These are phyloP conservation scores for Sinosuthora webbiana DNA, from an alignment of 2,113 vertebrate species.

Conservation along the genomic window DNA sequence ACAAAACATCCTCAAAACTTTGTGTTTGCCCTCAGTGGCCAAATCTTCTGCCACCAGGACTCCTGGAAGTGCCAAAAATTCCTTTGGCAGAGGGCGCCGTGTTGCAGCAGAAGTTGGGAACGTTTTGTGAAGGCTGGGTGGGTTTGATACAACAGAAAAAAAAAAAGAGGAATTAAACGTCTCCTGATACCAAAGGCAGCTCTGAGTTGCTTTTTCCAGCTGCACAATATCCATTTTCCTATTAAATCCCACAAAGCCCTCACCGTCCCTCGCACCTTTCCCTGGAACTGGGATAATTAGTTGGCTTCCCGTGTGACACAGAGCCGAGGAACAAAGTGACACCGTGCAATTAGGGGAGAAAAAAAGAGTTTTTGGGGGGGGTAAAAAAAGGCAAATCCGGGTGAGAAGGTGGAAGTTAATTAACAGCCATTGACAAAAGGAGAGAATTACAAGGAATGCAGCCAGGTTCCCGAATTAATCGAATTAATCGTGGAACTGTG, in stretches of 20 bases:
- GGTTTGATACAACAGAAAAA: not conserved
- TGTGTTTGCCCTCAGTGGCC: not conserved
- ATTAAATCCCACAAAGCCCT: slow-evolving; percentile 4
- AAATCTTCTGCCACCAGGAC: not conserved
- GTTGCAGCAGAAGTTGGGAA: not conserved
- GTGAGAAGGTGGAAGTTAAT: slow-evolving; percentile 33
- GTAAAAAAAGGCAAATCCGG: not conserved
- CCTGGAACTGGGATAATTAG: not conserved
- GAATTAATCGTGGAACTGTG: not conserved
- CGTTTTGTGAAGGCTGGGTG: not conserved
- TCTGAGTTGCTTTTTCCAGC: not conserved
- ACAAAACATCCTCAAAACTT: not conserved
- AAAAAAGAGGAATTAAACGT: not conserved
- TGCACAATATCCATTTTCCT: slow-evolving; percentile 6
- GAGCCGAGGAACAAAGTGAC: not conserved
- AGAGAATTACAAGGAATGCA: not conserved
- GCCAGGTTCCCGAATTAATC: not conserved
- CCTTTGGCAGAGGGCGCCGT: not conserved
- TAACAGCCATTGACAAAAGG: not conserved
- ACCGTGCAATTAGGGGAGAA: not conserved
- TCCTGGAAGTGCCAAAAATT: not conserved
- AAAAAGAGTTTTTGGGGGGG: not conserved
- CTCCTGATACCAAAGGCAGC: not conserved
- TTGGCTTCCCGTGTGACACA: not conserved
- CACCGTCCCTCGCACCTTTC: not conserved